phyloP scores from a whole-genome alignment of 2,888 invertebrate species.

The Pristionchus mayeri region DNA sequence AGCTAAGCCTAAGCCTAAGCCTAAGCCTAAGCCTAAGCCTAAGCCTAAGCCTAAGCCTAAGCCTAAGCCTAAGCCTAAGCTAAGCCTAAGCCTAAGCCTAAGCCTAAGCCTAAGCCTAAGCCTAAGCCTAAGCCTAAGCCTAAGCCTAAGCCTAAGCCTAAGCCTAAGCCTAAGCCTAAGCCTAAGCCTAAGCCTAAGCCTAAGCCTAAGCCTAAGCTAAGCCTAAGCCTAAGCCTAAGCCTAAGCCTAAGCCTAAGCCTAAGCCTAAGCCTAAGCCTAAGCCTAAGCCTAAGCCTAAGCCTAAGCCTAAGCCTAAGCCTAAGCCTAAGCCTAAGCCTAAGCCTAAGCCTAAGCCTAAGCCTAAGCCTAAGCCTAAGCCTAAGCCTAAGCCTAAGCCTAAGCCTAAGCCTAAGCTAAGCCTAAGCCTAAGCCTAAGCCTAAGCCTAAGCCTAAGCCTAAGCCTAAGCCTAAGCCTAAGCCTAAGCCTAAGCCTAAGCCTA shows the following conservation, averaged over 20 bases:
- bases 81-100: constrained; percentile 32
- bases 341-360: constrained; percentile 32
- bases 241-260: constrained; percentile 32
- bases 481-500: constrained; percentile 32
- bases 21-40: constrained; percentile 32
- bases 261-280: constrained; percentile 32
- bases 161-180: constrained; percentile 32
- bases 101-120: constrained; percentile 32
- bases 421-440: constrained; percentile 32
- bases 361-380: constrained; percentile 32
- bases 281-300: constrained; percentile 32
- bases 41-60: constrained; percentile 32
- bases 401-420: constrained; percentile 32
- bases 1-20: constrained; percentile 32
- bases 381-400: constrained; percentile 32
- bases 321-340: constrained; percentile 32
- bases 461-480: constrained; percentile 32
- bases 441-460: constrained; percentile 32
- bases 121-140: constrained; percentile 29
- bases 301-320: constrained; percentile 32
- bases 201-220: constrained; percentile 32
- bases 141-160: constrained; percentile 21
- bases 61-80: constrained; percentile 32
- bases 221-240: constrained; percentile 32
- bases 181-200: constrained; percentile 32